A percentile compares a stretch with the other conserved stretches of the same genome.
phyloP scores from a whole-genome alignment of 2,888 invertebrate genomes.

The Tenthredo notha region DNA sequence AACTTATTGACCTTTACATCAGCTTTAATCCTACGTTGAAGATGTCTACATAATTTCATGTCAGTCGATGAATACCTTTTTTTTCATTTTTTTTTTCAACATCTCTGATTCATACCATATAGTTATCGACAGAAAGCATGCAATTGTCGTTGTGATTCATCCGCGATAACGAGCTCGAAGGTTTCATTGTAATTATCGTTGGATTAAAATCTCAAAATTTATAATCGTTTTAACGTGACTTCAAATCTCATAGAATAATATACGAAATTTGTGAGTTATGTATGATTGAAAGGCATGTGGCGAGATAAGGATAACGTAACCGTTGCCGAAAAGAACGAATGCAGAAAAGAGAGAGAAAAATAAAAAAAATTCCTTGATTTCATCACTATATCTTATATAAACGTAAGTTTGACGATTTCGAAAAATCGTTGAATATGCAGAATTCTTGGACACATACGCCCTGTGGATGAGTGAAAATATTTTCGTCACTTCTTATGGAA shows the following conservation, averaged over 20 bases:
- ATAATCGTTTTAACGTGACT: not conserved
- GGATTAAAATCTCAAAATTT: not conserved
- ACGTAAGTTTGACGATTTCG: not conserved
- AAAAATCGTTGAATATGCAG: not conserved
- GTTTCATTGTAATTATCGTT: not conserved
- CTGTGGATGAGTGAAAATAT: not conserved
- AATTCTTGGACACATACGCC: not conserved
- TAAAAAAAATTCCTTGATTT: not conserved
- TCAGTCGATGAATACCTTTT: not conserved
- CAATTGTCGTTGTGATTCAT: constrained; percentile 27
- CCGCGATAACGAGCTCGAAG: not conserved
- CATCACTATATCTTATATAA: not conserved
- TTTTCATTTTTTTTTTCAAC: not conserved
- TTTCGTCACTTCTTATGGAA: constrained; percentile 1
- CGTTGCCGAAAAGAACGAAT: not conserved
- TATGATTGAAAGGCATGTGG: not conserved
- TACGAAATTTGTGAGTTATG: not conserved
- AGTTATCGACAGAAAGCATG: not conserved
- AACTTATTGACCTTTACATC: not conserved
- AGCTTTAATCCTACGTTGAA: not conserved
- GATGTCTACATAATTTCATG: not conserved
- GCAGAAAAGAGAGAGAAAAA: not conserved
- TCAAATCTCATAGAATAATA: not conserved
- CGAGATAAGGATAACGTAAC: not conserved
- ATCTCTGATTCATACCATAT: not conserved